These are phyloP conservation scores for Lophotriccus pileatus DNA, from an alignment of 2,797 vertebrate genomes.

Conservation along the genomic window DNA sequence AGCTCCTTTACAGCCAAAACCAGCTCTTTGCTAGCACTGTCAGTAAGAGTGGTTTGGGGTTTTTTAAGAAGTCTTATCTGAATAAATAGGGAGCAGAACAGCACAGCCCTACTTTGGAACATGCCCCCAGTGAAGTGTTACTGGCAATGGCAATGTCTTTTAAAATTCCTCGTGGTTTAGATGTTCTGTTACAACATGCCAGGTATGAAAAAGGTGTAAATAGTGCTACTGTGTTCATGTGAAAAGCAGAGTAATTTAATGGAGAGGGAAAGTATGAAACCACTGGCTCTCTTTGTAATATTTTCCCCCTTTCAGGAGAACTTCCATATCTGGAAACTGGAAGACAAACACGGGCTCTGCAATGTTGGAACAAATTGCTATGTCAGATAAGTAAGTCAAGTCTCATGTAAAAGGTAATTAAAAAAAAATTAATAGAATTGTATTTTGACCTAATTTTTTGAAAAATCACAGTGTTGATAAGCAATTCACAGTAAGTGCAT, in stretches of 20 bases:
- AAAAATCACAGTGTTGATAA: neutral
- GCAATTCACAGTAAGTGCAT: neutral
- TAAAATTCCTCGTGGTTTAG: fast-evolving
- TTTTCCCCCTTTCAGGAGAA: constrained; percentile 83
- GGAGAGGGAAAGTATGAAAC: neutral
- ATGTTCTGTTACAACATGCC: neutral
- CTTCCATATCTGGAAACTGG: constrained; percentile 99
- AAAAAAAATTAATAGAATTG: neutral
- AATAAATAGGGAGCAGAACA: neutral
- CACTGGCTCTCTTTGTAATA: constrained; percentile 19
- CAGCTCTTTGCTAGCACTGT: neutral
- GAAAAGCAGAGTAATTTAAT: neutral
- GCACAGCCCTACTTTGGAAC: neutral
- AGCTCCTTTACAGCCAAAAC: neutral
- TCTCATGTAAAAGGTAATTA: constrained; percentile 29
- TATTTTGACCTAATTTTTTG: neutral
- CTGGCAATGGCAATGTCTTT: neutral
- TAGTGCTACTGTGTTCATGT: neutral
- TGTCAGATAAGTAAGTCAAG: constrained; percentile 93
- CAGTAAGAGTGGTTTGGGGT: neutral
- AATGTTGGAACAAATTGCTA: constrained; percentile 98
- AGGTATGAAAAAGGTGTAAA: neutral
- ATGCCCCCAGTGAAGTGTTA: neutral
- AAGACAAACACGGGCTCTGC: constrained; percentile 98
- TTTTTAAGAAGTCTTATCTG: neutral